Conservation (phyloP, 1,140 invertebrate species). For the Venturia canescens region DNA sequence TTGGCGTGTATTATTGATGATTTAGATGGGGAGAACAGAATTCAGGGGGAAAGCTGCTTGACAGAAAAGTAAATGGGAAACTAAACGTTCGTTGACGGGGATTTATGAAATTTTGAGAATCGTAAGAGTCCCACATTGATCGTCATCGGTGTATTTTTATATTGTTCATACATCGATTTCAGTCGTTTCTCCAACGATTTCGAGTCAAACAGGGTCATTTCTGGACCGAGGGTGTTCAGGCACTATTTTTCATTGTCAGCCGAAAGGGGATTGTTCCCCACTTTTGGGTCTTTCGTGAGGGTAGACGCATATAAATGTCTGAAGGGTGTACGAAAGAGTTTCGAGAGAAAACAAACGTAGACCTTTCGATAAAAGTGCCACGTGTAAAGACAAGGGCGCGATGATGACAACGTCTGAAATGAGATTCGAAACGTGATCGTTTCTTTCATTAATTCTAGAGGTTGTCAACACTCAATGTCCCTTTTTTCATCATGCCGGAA, state of each 20-base stretch:
- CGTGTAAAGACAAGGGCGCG: conserved; percentile 43
- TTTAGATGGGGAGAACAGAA: too few relatives aligned
- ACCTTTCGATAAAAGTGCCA: conserved; percentile 22
- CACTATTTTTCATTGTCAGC: background rate
- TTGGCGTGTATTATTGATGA: too few relatives aligned
- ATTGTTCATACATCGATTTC: background rate
- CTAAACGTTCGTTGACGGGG: too few relatives aligned
- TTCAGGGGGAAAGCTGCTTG: too few relatives aligned
- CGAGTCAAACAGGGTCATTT: background rate
- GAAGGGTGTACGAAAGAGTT: background rate
- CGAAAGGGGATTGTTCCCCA: background rate
- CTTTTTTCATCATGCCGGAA: background rate
- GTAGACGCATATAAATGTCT: background rate
- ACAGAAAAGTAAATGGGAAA: too few relatives aligned
- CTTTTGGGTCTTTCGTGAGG: conserved; percentile 1
- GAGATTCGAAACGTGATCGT: conserved; percentile 34
- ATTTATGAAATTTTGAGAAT: too few relatives aligned
- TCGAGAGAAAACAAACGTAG: background rate
- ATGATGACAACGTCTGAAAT: conserved; percentile 51
- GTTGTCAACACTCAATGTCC: conserved; percentile 36
- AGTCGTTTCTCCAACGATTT: background rate
- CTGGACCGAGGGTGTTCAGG: background rate
- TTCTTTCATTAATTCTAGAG: background rate
- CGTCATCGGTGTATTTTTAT: too few relatives aligned
- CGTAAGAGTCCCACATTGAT: too few relatives aligned